Base-by-base conservation (phyloP, 2,113 vertebrate species). In the Xenus cinereus region DNA sequence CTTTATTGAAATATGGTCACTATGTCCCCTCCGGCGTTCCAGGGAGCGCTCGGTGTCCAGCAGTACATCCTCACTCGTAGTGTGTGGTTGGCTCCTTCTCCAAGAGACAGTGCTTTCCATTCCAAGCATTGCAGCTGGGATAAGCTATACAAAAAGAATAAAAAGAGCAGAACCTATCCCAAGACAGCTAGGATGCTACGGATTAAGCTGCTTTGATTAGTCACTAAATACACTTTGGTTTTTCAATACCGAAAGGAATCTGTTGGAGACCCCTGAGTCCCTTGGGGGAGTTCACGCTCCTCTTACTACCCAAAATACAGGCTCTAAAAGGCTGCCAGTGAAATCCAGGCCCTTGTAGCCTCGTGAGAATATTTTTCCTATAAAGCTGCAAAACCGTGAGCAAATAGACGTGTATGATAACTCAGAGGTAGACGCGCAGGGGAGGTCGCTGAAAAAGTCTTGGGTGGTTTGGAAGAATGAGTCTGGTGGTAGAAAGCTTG, bases 281-380 rank as follows among this genome's bases (percentile, higher is more conserved):
- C 71, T 96, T 24, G 2, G 56, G 66, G 77, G 73, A 7, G 81
- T 90, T 74, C 63, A 27, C 12, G 43, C 57, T 93, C 45, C 82
- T 90, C 53, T 73, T n/a, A 57, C 95, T 96, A 75, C 89, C 89
- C 84, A 71, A 76, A 80, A 90, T 24, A 57, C 54, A 83, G 95
- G 89, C 95, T 94, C 89, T 97, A 93, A 89, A 96, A 97, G 94
- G 89, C 93, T 95, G 87, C 64, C 93, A 94, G 87, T 92, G 96
- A 93, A 83, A 96, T 93, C 73, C 96, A 95, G 78, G 82, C 63
- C 51, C 64, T 87, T 84, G 81, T 48, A 91, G 82, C 81, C 80
- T 54, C 68, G 59, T 78, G 64, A 80, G 62, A 79, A 54, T 62
- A 33, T 53, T 90, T 96, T 95, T 91, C 43, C 92, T 97, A 94